phyloP scores from a whole-genome alignment of 2,797 vertebrate species.

The Gila robusta region DNA sequence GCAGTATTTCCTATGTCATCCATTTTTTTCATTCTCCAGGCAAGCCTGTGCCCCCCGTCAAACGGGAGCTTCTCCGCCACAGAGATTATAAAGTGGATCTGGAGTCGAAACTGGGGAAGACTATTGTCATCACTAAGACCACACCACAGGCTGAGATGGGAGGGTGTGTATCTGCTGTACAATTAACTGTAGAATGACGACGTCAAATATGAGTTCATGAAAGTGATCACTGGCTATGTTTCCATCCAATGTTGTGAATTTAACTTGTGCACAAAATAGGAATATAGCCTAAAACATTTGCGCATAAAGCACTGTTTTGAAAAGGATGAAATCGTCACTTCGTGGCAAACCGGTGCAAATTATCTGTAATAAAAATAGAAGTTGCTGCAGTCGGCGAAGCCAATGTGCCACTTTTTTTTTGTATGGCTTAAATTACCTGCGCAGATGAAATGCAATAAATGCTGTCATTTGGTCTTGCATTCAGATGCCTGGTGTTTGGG shows the following conservation, averaged over 20 bases:
- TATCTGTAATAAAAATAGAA: not conserved
- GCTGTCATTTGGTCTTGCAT: too few species aligned
- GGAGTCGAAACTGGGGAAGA: constrained; percentile 98
- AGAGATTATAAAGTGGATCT: constrained; percentile 98
- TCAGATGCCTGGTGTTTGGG: too few species aligned
- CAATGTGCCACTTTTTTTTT: not conserved
- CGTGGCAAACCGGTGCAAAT: not conserved
- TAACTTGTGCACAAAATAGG: not conserved
- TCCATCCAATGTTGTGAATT: not conserved
- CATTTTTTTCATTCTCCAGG: constrained; percentile 74
- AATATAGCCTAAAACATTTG: not conserved
- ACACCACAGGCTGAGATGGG: constrained; percentile 98
- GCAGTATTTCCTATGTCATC: not conserved
- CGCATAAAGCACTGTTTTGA: not conserved
- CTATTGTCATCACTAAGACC: constrained; percentile 97
- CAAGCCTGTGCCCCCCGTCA: constrained; percentile 89
- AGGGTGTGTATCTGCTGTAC: constrained; percentile 76
- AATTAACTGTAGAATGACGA: not conserved
- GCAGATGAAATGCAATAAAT: not conserved
- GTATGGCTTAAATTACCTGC: not conserved
- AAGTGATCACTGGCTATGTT: not conserved
- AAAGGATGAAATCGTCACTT: not conserved
- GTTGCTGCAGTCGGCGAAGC: not conserved
- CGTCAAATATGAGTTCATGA: not conserved
- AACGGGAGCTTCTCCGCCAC: constrained; percentile 93